Evolutionary conservation across 92 coral and sea anemone species (phyloP).

Genomic region (Bergia puertoricense): DNA sequence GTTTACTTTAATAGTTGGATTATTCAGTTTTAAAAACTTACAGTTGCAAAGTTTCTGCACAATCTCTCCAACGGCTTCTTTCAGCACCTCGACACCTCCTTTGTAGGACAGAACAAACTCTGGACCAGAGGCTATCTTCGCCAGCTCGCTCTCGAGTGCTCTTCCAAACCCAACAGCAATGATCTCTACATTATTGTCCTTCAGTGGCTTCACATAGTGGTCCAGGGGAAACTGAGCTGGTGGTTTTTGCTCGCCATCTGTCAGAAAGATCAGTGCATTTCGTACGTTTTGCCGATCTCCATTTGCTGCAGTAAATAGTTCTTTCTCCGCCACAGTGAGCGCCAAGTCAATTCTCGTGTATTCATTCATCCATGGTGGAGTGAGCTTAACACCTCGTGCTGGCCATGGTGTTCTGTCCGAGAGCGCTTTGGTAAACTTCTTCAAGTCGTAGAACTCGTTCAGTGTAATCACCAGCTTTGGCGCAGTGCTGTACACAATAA

Average conservation of each 20-base stretch:
- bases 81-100: constrained; percentile 20
- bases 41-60: constrained; percentile 40
- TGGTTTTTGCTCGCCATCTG: constrained; percentile 33
- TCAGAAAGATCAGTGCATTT: constrained; percentile 24
- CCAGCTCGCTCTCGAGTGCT: constrained; percentile 2
- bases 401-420: constrained; percentile 13
- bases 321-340: neutral
- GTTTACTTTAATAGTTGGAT: neutral
- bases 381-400: neutral
- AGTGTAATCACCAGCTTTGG: constrained; percentile 26
- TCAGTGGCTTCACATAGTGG: neutral
- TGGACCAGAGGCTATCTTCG: constrained; percentile 16
- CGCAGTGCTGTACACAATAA: constrained; percentile 30
- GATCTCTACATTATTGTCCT: neutral
- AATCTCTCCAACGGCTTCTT: constrained; percentile 17
- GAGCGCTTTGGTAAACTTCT: neutral
- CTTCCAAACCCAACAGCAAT: constrained; percentile 35
- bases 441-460: constrained; percentile 23
- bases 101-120: constrained; percentile 15
- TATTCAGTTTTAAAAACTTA: constrained; percentile 7
- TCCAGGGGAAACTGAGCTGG: neutral
- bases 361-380: neutral
- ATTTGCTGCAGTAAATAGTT: constrained; percentile 2
- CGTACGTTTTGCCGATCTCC: constrained; percentile 23
- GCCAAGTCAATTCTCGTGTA: constrained; percentile 27